Conservation (phyloP, 2,797 vertebrate genomes). For the Coregonus suidteri region DNA sequence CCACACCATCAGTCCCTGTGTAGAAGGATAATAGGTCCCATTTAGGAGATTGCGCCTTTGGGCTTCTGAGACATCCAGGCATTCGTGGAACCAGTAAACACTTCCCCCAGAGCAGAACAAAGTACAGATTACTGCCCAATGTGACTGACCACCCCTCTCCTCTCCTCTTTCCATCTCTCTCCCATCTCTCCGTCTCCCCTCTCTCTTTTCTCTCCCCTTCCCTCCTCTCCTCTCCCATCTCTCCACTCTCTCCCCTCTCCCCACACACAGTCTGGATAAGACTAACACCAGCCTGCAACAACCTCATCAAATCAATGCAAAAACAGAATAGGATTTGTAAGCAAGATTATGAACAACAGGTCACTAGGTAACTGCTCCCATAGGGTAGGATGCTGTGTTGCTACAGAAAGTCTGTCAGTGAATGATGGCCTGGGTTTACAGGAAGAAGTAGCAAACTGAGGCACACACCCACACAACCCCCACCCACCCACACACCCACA, state of each 20-base stretch:
- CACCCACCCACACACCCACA: background rate
- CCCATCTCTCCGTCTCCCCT: background rate
- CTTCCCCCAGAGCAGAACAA: constrained; percentile 4
- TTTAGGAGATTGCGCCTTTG: constrained; percentile 36
- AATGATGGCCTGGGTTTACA: background rate
- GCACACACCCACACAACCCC: background rate
- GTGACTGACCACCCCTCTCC: background rate
- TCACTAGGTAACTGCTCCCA: background rate
- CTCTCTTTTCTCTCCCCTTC: background rate
- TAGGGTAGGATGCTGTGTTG: background rate
- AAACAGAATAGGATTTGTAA: background rate
- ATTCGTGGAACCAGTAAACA: constrained; percentile 40
- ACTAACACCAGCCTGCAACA: background rate
- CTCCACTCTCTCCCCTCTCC: background rate
- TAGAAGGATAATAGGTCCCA: constrained; percentile 45
- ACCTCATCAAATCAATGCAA: background rate
- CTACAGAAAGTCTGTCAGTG: background rate
- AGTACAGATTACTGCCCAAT: constrained; percentile 5
- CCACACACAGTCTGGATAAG: background rate
- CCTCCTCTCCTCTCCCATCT: background rate
- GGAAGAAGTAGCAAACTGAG: background rate
- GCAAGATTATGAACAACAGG: background rate
- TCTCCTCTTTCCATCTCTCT: background rate
- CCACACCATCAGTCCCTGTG: constrained; percentile 58
- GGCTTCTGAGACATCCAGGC: constrained; percentile 32